Conservation (phyloP, 2,113 vertebrate genomes). For the Nematolebias whitei region DNA sequence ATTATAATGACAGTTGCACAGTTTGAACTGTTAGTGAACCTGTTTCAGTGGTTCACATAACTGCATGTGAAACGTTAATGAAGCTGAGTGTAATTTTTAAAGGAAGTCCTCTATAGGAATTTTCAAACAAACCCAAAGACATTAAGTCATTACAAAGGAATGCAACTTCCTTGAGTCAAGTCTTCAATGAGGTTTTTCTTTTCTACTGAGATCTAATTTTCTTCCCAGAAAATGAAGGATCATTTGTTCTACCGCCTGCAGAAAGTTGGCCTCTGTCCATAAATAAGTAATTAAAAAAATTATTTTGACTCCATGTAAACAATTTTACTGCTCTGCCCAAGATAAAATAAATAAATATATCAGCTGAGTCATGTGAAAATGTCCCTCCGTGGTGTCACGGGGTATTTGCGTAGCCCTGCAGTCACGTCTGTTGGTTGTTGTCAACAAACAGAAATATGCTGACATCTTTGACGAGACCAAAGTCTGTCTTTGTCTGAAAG, state of each 20-base stretch:
- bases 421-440: constrained; percentile 36
- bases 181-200: not conserved
- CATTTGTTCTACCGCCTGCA: too few relatives aligned
- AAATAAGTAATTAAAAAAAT: not conserved
- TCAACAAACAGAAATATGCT: constrained; percentile 35
- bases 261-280: not conserved
- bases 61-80: not conserved
- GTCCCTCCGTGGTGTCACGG: constrained; percentile 7
- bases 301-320: not conserved
- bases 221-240: not conserved
- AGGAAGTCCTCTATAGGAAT: not conserved
- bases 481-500: constrained; percentile 4
- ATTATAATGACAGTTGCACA: not conserved
- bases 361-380: constrained; percentile 27
- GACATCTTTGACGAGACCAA: constrained; percentile 9
- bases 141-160: constrained; percentile 4
- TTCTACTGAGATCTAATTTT: not conserved
- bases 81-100: too few relatives aligned
- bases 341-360: not conserved
- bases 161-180: not conserved
- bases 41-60: not conserved
- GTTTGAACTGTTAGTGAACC: not conserved
- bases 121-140: not conserved
- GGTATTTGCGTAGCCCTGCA: constrained; percentile 26
- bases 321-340: not conserved